phyloP scores from a whole-genome alignment of 2,888 invertebrate species.

The Melangyna quadrimaculata region DNA sequence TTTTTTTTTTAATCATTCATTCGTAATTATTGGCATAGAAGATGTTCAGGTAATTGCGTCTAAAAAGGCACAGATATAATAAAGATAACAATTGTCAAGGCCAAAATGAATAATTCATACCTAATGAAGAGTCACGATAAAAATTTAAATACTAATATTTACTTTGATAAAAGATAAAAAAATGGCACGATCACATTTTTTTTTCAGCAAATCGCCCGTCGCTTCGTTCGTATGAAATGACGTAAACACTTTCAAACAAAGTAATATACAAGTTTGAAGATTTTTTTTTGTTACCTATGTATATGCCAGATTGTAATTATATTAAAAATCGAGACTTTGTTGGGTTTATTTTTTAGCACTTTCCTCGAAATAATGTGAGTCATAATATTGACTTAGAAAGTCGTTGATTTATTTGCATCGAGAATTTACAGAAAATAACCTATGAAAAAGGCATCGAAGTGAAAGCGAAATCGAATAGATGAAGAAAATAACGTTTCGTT shows the following conservation, averaged over 20 bases:
- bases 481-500: too few relatives aligned
- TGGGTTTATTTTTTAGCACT: too few relatives aligned
- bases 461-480: too few relatives aligned
- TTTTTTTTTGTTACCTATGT: neutral
- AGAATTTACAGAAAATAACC: too few relatives aligned
- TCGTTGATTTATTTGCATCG: too few relatives aligned
- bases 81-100: neutral
- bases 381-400: too few relatives aligned
- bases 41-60: neutral
- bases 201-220: too few relatives aligned
- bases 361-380: too few relatives aligned
- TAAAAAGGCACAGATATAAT: neutral
- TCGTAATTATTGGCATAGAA: neutral
- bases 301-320: too few relatives aligned
- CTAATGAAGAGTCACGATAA: neutral
- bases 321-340: too few relatives aligned
- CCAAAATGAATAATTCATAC: neutral
- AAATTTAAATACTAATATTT: neutral
- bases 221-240: neutral
- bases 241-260: neutral
- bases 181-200: neutral
- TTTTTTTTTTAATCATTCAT: neutral
- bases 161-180: neutral
- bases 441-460: too few relatives aligned
- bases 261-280: neutral